Evolutionary conservation across 2,797 vertebrate genomes (phyloP).

Genomic region (Cryptoprocta ferox): DNA sequence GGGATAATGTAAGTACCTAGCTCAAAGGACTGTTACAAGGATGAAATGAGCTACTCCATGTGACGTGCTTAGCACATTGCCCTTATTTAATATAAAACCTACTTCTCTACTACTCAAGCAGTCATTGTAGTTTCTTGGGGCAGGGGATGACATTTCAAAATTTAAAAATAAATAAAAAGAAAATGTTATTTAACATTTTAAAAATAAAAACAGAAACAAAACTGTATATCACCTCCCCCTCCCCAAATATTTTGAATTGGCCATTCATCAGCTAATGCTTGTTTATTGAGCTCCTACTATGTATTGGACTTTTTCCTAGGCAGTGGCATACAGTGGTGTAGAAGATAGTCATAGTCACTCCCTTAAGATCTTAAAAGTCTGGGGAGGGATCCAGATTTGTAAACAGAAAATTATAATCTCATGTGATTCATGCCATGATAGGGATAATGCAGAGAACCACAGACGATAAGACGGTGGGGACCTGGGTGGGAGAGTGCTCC

Average conservation of each 20-base stretch:
- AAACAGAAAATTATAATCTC: neutral
- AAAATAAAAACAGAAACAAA: neutral
- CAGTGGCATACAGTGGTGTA: neutral
- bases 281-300: neutral
- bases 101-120: neutral
- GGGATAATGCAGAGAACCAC: neutral
- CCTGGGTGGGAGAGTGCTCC: accelerated
- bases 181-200: neutral
- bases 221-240: neutral
- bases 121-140: neutral
- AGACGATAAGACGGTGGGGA: neutral
- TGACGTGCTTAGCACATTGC: neutral
- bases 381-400: neutral
- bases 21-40: neutral
- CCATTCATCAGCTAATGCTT: neutral
- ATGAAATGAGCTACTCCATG: neutral
- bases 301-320: neutral
- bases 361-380: neutral
- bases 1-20: neutral
- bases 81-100: neutral
- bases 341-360: neutral
- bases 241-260: neutral
- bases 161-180: neutral
- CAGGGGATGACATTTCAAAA: neutral
- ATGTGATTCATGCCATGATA: neutral